These are phyloP conservation scores for Thunnus maccoyii DNA, from an alignment of 2,113 vertebrate genomes.

Conservation along the genomic window DNA sequence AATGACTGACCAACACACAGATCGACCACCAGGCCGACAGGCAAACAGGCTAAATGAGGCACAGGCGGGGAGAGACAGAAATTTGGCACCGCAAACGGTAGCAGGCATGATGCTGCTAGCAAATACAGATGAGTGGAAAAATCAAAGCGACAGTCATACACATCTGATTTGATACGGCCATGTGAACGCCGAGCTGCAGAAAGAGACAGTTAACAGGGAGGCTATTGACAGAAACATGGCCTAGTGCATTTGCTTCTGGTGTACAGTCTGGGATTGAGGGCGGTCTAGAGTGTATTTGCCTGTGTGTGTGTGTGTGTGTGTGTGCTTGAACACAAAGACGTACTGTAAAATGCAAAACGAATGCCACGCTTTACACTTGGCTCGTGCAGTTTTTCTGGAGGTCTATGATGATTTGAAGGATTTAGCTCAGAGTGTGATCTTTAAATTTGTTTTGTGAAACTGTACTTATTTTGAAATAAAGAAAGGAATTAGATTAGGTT, in stretches of 20 bases:
- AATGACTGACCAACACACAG: constrained; percentile 15
- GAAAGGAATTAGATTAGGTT: background rate
- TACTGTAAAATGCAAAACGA: constrained; percentile 20
- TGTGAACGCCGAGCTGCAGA: constrained; percentile 44
- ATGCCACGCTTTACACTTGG: background rate
- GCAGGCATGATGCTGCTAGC: constrained; percentile 45
- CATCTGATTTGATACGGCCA: constrained; percentile 74
- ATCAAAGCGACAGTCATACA: constrained; percentile 77
- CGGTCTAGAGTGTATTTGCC: constrained; percentile 1
- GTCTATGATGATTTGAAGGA: background rate
- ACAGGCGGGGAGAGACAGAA: constrained; percentile 34
- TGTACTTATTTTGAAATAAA: background rate
- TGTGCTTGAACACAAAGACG: constrained; percentile 21
- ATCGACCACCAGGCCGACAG: constrained; percentile 31
- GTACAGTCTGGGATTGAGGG: constrained; percentile 24
- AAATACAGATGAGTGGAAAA: constrained; percentile 77
- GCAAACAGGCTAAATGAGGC: constrained; percentile 35
- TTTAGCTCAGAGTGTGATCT: background rate
- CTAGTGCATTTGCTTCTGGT: constrained; percentile 31
- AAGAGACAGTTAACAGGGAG: constrained; percentile 56
- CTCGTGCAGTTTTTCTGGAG: background rate
- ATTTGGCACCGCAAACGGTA: constrained; percentile 44
- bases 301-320: background rate
- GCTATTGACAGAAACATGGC: constrained; percentile 69
- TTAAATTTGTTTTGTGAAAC: background rate